Evolutionary conservation across 2,113 vertebrate genomes (phyloP).

Genomic region (Trematomus loennbergii): DNA sequence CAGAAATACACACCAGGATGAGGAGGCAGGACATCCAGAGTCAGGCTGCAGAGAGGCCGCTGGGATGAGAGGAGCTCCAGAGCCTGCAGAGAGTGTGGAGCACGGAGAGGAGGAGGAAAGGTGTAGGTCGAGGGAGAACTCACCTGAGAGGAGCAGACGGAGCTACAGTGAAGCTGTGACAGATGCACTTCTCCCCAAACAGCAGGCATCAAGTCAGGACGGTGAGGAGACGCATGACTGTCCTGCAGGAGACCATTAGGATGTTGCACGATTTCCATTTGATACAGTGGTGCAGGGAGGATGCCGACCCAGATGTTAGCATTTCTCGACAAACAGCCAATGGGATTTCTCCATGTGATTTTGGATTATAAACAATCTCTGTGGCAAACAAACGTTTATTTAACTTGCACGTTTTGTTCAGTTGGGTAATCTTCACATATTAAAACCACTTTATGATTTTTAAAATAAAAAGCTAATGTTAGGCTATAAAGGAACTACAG

Average conservation of each 20-base stretch:
- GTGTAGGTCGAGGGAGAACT: conserved; percentile 22
- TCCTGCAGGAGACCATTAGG: neutral
- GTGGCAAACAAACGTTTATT: too few species aligned
- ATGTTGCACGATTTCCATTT: neutral
- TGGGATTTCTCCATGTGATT: too few species aligned
- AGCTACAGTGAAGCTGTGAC: conserved; percentile 40
- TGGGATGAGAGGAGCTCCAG: conserved; percentile 82
- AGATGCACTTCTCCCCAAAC: conserved; percentile 49
- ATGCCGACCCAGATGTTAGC: too few species aligned
- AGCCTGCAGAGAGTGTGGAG: conserved; percentile 50
- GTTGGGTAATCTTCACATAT: too few species aligned
- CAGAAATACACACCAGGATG: conserved; percentile 75
- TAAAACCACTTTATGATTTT: too few species aligned
- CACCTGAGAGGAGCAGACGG: conserved; percentile 21
- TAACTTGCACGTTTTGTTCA: too few species aligned
- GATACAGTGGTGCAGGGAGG: too few species aligned
- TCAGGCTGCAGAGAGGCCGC: conserved; percentile 78
- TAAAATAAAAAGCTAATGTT: too few species aligned
- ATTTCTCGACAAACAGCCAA: too few species aligned
- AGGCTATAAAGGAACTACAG: too few species aligned
- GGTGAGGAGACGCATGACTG: conserved; percentile 52
- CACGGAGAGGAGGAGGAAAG: conserved; percentile 13
- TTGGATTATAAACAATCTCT: too few species aligned
- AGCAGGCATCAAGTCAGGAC: conserved; percentile 50
- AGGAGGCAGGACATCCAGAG: conserved; percentile 80